phyloP scores from a whole-genome alignment of 2,113 vertebrate genomes.

The Globicephala melas region DNA sequence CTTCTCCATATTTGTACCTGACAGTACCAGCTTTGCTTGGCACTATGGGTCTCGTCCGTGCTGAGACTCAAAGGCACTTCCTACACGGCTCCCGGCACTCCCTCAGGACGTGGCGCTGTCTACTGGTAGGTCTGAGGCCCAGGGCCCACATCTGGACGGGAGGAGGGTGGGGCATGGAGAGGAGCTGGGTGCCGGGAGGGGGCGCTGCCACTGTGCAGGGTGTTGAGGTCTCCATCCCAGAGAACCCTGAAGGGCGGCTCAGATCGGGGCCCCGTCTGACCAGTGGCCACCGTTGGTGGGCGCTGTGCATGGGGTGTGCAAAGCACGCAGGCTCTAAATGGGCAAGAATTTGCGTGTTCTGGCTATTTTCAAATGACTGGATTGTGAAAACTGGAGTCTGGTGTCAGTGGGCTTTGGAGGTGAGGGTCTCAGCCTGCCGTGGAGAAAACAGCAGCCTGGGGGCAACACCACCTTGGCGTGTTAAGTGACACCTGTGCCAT shows the following conservation, averaged over 20 bases:
- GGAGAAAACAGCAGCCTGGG: not conserved
- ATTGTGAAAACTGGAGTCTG: not conserved
- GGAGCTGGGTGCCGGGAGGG: fast-evolving
- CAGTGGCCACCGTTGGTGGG: not conserved
- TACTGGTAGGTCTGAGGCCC: too few relatives aligned
- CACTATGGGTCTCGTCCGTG: too few relatives aligned
- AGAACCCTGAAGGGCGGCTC: not conserved
- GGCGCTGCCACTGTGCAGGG: not conserved
- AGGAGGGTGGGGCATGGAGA: not conserved
- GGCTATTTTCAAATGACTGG: not conserved
- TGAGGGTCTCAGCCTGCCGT: not conserved
- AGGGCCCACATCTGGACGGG: not conserved
- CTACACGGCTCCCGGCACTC: too few relatives aligned
- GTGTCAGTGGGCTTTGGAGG: not conserved
- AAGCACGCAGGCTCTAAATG: not conserved
- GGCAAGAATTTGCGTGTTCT: too few relatives aligned
- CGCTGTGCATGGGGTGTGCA: not conserved
- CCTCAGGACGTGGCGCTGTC: not conserved
- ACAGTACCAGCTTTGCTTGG: too few relatives aligned
- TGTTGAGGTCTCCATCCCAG: not conserved
- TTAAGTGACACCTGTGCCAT: not conserved
- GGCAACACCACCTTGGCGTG: too few relatives aligned
- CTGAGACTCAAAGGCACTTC: too few relatives aligned
- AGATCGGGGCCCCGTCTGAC: not conserved
- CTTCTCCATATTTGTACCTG: too few relatives aligned